A percentile compares a stretch with the other conserved stretches of the same genome.
phyloP scores from a whole-genome alignment of 2,888 invertebrate genomes.

The Dolomedes plantarius region DNA sequence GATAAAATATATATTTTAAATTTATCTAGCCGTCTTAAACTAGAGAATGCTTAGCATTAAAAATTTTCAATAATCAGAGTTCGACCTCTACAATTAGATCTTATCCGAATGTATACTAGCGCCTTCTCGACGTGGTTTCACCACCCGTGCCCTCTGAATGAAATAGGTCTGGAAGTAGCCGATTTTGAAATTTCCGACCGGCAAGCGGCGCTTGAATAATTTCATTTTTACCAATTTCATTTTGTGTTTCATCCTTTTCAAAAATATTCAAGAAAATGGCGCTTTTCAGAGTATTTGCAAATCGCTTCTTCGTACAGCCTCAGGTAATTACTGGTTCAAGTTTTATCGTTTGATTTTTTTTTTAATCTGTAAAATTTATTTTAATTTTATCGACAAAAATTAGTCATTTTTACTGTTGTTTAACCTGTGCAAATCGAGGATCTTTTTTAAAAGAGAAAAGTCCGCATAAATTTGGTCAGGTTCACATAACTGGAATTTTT shows the following conservation, averaged over 20 bases:
- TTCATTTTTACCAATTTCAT: not conserved
- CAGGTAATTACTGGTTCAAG: no score
- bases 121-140: constrained; percentile 44
- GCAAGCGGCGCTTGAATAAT: not conserved
- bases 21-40: no score
- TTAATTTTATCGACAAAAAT: no score
- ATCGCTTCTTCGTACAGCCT: constrained; percentile 59
- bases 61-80: not conserved
- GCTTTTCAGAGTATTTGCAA: constrained; percentile 70
- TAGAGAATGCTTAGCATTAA: no score
- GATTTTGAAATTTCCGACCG: constrained; percentile 7
- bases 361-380: no score
- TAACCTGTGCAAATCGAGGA: no score
- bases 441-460: no score
- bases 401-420: no score
- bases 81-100: constrained; percentile 28
- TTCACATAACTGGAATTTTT: no score
- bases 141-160: constrained; percentile 42
- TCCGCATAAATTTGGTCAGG: no score
- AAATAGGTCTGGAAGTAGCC: constrained; percentile 21
- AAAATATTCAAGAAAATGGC: constrained; percentile 66
- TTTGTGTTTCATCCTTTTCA: not conserved
- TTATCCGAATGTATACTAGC: constrained; percentile 27
- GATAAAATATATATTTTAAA: no score
- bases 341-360: no score